Conservation (phyloP, 1,140 invertebrate genomes). For the Micrasema minimum region DNA sequence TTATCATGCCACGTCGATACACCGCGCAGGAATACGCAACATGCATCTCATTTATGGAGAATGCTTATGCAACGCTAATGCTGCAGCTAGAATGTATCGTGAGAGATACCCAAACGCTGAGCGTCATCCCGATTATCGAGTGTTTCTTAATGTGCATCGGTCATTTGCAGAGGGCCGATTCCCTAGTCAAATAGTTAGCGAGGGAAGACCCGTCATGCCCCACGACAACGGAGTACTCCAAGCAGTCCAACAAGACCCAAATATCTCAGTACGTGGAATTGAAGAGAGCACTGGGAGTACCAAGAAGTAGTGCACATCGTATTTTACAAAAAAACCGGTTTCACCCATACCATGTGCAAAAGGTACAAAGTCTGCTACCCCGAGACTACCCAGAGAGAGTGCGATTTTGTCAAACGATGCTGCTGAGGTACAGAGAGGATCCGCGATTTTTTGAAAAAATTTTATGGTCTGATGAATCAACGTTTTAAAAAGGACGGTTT, state of each 20-base stretch:
- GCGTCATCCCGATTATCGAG: conserved; percentile 1
- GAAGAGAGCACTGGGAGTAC: conserved; percentile 27
- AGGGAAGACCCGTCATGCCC: conserved; percentile 15
- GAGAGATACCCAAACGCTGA: not conserved
- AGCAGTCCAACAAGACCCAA: conserved; percentile 26
- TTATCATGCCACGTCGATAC: not conserved
- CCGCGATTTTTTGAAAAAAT: conserved; percentile 54
- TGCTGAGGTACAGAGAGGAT: conserved; percentile 48
- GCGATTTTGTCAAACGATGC: conserved; percentile 49
- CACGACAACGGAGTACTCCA: conserved; percentile 7
- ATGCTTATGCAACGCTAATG: conserved; percentile 47
- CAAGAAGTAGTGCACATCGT: conserved; percentile 48
- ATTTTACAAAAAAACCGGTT: conserved; percentile 44
- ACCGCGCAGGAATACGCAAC: conserved; percentile 47
- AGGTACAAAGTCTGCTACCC: conserved; percentile 13
- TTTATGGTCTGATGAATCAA: conserved; percentile 58
- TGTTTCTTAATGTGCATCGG: conserved; percentile 4
- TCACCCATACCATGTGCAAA: conserved; percentile 41
- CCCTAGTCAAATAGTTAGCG: not conserved
- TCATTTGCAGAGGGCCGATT: conserved; percentile 13
- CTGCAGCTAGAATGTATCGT: conserved; percentile 39
- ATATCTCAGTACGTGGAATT: conserved; percentile 46
- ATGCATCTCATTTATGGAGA: conserved; percentile 51
- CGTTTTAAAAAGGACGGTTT: conserved; percentile 56
- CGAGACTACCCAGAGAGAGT: conserved; percentile 10